A percentile compares a stretch with the other conserved stretches of the same genome.
Evolutionary conservation across 2,888 invertebrate genomes (phyloP).

Genomic region (Ptilodon capucinus): DNA sequence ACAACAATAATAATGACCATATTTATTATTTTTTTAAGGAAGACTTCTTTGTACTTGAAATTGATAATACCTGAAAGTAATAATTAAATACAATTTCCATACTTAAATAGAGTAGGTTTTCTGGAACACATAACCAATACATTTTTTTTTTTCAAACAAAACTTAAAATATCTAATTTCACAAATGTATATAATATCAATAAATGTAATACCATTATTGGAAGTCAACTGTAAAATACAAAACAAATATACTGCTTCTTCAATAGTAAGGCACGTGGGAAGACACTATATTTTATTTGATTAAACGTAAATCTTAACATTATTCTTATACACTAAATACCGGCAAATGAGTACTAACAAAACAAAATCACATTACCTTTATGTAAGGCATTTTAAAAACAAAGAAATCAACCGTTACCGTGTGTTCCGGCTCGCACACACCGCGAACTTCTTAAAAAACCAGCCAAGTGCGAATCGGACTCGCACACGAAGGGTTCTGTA

Average conservation of each 20-base stretch:
- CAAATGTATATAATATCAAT: not conserved
- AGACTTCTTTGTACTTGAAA: constrained; percentile 1
- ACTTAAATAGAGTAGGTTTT: too few relatives aligned
- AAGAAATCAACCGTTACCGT: too few relatives aligned
- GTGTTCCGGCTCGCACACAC: too few relatives aligned
- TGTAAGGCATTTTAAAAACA: not conserved
- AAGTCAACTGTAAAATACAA: not conserved
- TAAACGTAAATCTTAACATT: not conserved
- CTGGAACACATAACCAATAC: not conserved
- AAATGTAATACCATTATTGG: constrained; percentile 13
- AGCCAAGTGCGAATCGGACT: too few relatives aligned
- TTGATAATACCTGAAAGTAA: not conserved
- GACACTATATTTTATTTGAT: constrained; percentile 8
- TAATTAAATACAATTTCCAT: not conserved
- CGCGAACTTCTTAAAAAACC: too few relatives aligned
- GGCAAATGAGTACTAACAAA: constrained; percentile 12
- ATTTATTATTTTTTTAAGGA: not conserved
- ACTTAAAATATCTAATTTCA: not conserved
- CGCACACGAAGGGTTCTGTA: too few relatives aligned
- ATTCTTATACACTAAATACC: constrained; percentile 9
- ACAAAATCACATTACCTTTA: not conserved
- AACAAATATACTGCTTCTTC: constrained; percentile 2
- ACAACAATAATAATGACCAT: not conserved
- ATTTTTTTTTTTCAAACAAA: not conserved
- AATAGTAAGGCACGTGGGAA: constrained; percentile 29